These are phyloP conservation scores for Acromyrmex heyeri DNA, from an alignment of 1,140 invertebrate genomes.

Conservation along the genomic window DNA sequence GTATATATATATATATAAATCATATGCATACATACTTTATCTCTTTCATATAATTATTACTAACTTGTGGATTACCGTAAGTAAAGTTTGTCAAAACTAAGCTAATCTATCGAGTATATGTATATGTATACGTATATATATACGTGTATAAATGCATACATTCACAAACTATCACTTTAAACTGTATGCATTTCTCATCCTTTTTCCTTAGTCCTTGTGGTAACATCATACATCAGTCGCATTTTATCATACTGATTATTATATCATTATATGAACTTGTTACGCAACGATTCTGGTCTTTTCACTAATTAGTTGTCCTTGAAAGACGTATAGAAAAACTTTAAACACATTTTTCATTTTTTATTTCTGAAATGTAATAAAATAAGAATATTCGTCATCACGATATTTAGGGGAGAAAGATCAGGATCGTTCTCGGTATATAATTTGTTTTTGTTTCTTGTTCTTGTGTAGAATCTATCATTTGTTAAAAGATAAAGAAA, in stretches of 20 bases:
- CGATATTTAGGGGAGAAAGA: constrained; percentile 42
- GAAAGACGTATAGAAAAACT: background rate
- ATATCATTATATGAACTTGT: constrained; percentile 43
- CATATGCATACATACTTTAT: constrained; percentile 26
- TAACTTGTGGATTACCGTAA: constrained; percentile 14
- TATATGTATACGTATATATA: constrained; percentile 58
- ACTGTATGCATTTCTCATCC: constrained; percentile 39
- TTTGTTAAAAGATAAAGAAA: constrained; percentile 25
- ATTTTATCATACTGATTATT: constrained; percentile 63
- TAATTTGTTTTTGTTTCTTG: constrained; percentile 66
- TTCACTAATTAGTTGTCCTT: constrained; percentile 30
- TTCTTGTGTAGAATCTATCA: constrained; percentile 12
- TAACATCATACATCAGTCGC: constrained; percentile 60
- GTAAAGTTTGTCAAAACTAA: background rate
- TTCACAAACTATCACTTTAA: constrained; percentile 44
- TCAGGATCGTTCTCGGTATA: constrained; percentile 44
- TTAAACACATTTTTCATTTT: background rate
- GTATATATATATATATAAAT: constrained; percentile 46
- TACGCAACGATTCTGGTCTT: constrained; percentile 60
- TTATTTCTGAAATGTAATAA: background rate
- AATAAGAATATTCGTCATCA: background rate
- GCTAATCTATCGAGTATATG: background rate
- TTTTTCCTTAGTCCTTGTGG: constrained; percentile 42
- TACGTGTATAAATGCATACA: constrained; percentile 59
- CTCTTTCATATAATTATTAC: constrained; percentile 13